A percentile compares a stretch with the other conserved stretches of the same genome.
phyloP scores from a whole-genome alignment of 2,888 invertebrate genomes.

The Pecten maximus region DNA sequence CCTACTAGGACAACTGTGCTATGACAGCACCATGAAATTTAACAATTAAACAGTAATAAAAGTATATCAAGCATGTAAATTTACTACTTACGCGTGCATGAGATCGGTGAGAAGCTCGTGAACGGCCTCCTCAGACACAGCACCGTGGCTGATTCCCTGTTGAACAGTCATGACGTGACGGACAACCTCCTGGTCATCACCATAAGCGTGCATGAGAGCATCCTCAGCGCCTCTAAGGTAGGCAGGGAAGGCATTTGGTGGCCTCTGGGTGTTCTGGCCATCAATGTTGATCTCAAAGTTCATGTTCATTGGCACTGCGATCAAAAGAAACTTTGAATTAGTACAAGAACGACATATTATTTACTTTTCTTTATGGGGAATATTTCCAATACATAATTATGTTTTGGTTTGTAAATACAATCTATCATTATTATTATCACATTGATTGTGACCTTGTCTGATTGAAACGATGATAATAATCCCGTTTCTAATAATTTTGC shows the following conservation, averaged over 20 bases:
- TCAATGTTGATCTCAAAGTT: constrained; percentile 18
- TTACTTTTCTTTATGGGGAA: too few species aligned
- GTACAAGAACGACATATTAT: too few species aligned
- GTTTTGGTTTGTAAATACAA: too few species aligned
- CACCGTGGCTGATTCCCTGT: constrained; percentile 41
- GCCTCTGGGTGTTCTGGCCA: constrained; percentile 14
- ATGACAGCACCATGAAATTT: background rate
- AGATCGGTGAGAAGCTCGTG: constrained; percentile 52
- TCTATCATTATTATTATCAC: too few species aligned
- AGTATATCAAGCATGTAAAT: background rate
- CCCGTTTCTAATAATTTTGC: too few species aligned
- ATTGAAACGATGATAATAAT: too few species aligned
- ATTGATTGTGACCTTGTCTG: too few species aligned
- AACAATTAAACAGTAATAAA: background rate
- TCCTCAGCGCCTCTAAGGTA: constrained; percentile 41
- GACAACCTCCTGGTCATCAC: constrained; percentile 44
- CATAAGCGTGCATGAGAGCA: constrained; percentile 37
- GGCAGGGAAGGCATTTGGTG: background rate
- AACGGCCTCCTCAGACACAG: constrained; percentile 50
- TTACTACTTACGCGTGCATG: constrained; percentile 51
- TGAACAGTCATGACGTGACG: constrained; percentile 48
- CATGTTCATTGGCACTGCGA: background rate
- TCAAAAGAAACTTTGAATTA: too few species aligned
- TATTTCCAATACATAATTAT: too few species aligned
- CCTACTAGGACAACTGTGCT: too few species aligned